Conservation (phyloP, 2,888 invertebrate genomes). For the Ashinkailepas kermadecensis region DNA sequence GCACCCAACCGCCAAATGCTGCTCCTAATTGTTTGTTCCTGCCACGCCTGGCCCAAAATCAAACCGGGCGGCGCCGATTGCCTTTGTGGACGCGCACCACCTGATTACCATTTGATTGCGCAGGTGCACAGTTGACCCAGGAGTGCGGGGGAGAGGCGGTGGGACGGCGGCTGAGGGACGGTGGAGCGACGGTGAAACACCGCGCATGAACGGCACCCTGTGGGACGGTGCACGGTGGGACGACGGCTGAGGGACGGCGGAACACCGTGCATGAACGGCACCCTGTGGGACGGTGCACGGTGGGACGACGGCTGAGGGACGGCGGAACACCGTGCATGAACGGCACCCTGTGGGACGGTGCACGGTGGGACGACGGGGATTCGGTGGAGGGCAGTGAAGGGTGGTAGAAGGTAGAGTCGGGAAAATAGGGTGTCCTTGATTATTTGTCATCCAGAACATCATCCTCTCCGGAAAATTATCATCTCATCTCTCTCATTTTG, state of each 20-base stretch:
- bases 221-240: not conserved
- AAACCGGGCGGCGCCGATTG: not conserved
- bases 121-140: not conserved
- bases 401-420: no score
- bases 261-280: not conserved
- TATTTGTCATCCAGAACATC: no score
- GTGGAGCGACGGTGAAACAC: not conserved
- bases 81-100: not conserved
- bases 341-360: no score
- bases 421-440: no score
- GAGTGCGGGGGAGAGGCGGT: not conserved
- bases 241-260: not conserved
- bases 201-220: not conserved
- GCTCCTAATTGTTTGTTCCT: constrained; percentile 19
- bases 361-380: no score
- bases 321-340: no score
- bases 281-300: no score
- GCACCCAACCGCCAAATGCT: not conserved
- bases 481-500: no score
- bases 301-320: no score
- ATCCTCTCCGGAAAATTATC: no score
- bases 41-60: not conserved
- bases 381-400: no score
- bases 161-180: not conserved
- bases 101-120: constrained; percentile 9